Evolutionary conservation across 2,888 invertebrate genomes (phyloP).

Genomic region (Standfussiana lucernea): DNA sequence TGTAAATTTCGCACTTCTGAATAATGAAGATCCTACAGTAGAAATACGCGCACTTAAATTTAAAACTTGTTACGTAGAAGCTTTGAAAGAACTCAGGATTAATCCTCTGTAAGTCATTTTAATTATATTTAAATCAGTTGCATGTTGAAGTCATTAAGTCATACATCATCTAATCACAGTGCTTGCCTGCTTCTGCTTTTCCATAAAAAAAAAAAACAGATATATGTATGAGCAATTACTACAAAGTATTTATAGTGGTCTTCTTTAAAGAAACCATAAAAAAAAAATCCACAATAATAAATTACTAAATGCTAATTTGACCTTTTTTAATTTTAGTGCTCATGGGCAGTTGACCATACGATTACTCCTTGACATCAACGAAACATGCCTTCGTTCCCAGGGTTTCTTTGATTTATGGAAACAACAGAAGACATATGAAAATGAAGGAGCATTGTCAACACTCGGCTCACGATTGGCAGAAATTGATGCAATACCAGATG

Average conservation of each 20-base stretch:
- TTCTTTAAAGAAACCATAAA: not conserved
- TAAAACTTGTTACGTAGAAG: conserved; percentile 95
- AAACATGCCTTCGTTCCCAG: conserved; percentile 96
- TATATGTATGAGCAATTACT: not conserved
- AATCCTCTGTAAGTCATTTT: conserved; percentile 94
- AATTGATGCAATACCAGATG: conserved; percentile 93
- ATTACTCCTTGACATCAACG: conserved; percentile 97
- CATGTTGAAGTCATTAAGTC: conserved; percentile 7
- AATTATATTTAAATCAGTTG: conserved; percentile 28
- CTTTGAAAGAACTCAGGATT: conserved; percentile 93
- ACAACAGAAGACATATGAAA: conserved; percentile 96
- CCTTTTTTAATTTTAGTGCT: conserved; percentile 84
- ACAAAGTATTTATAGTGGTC: not conserved
- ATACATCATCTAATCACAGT: not conserved
- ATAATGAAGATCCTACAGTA: conserved; percentile 94
- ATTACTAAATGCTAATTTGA: conserved; percentile 18
- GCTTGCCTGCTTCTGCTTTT: not conserved
- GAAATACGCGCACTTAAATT: conserved; percentile 95
- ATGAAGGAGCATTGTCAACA: conserved; percentile 94
- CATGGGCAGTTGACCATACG: conserved; percentile 97
- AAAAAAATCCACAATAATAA: not conserved
- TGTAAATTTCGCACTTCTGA: conserved; percentile 94
- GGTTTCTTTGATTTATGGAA: conserved; percentile 97
- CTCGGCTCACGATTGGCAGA: conserved; percentile 92
- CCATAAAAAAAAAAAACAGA: not conserved